These are phyloP conservation scores for Pollicipes pollicipes DNA, from an alignment of 1,140 invertebrate species.

Conservation along the genomic window DNA sequence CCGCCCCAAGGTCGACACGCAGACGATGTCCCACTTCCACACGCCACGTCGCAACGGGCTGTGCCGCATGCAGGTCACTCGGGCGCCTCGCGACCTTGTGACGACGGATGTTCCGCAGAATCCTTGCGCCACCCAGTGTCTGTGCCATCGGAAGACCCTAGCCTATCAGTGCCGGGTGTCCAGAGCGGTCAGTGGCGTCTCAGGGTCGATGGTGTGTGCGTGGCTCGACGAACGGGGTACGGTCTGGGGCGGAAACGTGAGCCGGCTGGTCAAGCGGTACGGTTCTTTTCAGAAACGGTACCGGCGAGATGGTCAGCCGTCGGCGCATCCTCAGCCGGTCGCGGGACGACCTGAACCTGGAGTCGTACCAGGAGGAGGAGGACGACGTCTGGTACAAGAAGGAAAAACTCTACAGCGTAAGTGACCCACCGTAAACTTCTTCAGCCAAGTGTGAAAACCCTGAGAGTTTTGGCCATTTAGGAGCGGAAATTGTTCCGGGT, in stretches of 20 bases:
- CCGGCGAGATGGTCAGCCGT: slow-evolving; percentile 57
- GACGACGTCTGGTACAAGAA: slow-evolving; percentile 88
- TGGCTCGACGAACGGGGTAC: too few species aligned
- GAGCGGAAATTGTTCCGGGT: too few species aligned
- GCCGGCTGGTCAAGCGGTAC: neutral
- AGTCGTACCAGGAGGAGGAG: slow-evolving; percentile 42
- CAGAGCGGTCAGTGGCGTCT: neutral
- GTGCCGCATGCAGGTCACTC: too few species aligned
- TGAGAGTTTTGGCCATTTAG: too few species aligned
- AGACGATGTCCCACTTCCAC: neutral
- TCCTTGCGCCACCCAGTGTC: neutral
- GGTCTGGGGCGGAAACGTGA: too few species aligned
- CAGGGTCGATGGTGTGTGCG: neutral
- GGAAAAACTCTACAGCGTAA: slow-evolving; percentile 83
- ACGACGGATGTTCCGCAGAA: too few species aligned
- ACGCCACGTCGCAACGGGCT: too few species aligned
- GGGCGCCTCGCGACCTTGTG: neutral
- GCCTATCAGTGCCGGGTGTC: neutral
- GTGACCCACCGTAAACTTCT: slow-evolving; percentile 19
- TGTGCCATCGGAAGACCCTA: neutral
- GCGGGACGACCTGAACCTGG: slow-evolving; percentile 68
- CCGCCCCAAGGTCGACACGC: neutral
- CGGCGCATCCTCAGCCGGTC: slow-evolving; percentile 75
- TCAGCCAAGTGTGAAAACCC: too few species aligned
- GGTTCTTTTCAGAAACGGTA: neutral